phyloP scores from a whole-genome alignment of 2,888 invertebrate genomes.

The Lordiphosa fenestrarum region DNA sequence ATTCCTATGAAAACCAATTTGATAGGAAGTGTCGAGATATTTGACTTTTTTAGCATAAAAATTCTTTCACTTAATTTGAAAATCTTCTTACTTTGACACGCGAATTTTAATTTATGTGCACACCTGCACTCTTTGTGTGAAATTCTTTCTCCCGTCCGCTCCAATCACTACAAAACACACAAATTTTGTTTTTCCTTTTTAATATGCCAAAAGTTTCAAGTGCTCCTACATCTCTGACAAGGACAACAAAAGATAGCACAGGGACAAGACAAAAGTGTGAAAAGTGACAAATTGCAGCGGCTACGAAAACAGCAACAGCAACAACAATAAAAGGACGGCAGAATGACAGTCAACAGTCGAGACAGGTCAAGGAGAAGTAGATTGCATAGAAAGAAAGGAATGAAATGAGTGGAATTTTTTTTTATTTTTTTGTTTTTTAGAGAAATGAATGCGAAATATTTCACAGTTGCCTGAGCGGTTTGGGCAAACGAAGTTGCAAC shows the following conservation, averaged over 20 bases:
- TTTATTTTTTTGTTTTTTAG: conserved; percentile 8
- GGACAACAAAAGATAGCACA: conserved; percentile 26
- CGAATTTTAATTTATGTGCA: conserved; percentile 48
- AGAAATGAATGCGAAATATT: conserved; percentile 28
- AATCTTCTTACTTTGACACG: conserved; percentile 50
- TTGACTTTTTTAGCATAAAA: too few relatives aligned
- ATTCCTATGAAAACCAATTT: too few relatives aligned
- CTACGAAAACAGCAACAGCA: conserved; percentile 15
- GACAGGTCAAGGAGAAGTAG: conserved; percentile 49
- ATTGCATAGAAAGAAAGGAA: conserved; percentile 11
- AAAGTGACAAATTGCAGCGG: conserved; percentile 66
- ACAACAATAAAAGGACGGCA: conserved; percentile 20
- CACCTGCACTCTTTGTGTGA: conserved; percentile 23
- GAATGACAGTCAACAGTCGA: conserved; percentile 24
- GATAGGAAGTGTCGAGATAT: too few relatives aligned
- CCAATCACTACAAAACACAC: conserved; percentile 46
- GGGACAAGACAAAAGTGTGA: conserved; percentile 43
- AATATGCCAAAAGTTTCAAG: conserved; percentile 39
- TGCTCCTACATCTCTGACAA: conserved; percentile 31
- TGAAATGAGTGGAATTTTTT: conserved; percentile 6
- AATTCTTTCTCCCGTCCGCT: conserved; percentile 28
- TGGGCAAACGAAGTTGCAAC: conserved; percentile 4
- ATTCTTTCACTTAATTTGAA: conserved; percentile 30
- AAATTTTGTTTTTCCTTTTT: conserved; percentile 35
- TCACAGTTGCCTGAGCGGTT: conserved; percentile 14